Conservation (phyloP, 2,113 vertebrate genomes). For the Grammomys dolichurus region DNA sequence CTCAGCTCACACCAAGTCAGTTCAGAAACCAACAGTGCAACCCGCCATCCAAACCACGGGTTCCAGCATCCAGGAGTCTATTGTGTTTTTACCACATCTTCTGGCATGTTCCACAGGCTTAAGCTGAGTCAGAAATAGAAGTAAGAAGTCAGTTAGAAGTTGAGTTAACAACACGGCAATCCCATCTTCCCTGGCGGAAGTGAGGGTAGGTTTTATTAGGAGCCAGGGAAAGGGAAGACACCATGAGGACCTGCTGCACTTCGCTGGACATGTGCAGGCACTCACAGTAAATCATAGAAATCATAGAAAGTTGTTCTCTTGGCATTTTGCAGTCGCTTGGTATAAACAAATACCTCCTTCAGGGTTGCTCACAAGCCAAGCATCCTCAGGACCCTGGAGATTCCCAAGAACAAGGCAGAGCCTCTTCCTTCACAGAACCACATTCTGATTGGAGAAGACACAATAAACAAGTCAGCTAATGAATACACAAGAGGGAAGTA, state of each 20-base stretch:
- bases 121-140: conserved; percentile 56
- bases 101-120: conserved; percentile 13
- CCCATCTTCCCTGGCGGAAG: background rate
- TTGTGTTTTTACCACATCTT: background rate
- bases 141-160: conserved; percentile 21
- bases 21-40: conserved; percentile 36
- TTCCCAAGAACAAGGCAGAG: conserved; percentile 22
- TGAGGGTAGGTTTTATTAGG: background rate
- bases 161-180: background rate
- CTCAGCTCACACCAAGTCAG: conserved; percentile 41
- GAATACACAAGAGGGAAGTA: conserved; percentile 55
- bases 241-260: background rate
- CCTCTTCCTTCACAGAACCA: conserved; percentile 32
- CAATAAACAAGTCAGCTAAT: conserved; percentile 65
- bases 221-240: background rate
- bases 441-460: conserved; percentile 4
- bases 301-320: background rate
- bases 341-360: conserved; percentile 51
- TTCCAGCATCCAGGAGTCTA: background rate
- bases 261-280: background rate
- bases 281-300: background rate
- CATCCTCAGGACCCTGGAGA: conserved; percentile 39
- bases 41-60: background rate
- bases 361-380: background rate
- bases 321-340: background rate